Evolutionary conservation across 2,113 vertebrate species (phyloP), one percentile per base, ranked within the genome.

Genomic region (Copsychus sechellarum): DNA sequence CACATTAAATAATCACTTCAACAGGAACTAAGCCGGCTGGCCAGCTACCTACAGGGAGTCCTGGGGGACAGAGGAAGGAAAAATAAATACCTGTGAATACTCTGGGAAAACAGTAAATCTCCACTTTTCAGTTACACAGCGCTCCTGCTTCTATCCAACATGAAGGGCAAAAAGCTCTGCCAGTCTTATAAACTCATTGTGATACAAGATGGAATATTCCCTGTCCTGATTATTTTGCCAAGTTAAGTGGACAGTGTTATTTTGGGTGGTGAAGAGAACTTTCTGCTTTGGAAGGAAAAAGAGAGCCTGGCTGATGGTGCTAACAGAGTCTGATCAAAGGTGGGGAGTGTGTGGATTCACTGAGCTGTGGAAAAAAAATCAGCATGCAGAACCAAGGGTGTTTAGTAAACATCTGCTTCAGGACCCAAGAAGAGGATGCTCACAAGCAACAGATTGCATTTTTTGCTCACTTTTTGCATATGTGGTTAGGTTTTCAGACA

Each of bases 1-100:
- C 58, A 42, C 34, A 60, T 92, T 78, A 92, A 94, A 90, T 64
- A 64, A 61, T 67, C 56, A 51, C 38, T 90, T 90, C 60, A 88
- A 51, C 29, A 67, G 47, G 42, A 90, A 40, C 51, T 78, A 89
- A 92, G 36, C 38, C 2, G 51, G 56, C 18, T 54, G 91, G 71
- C 33, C 60, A 93, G 74, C 42, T 88, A 66, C 28, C 40, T 88
- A 58, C 64, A 92, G 58, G 22, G 31, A 64, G 22, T 94, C 90
- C 81, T 74, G 60, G 29, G 71, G 82, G 71, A 88, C 20, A 57
- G 19, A 86, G 36, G 53, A 89, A 88, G 76, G 47, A 87, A 76
- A 74, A 86, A 61, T 33, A 81, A 74, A 85, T 74, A 74, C 42
- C 54, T 67, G 43, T 60, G 53, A 83, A 50, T 79, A 53, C 21